A percentile compares a stretch with the other conserved stretches of the same genome.
These are phyloP conservation scores for Vanessa atalanta DNA, from an alignment of 1,140 invertebrate genomes.

Conservation along the genomic window DNA sequence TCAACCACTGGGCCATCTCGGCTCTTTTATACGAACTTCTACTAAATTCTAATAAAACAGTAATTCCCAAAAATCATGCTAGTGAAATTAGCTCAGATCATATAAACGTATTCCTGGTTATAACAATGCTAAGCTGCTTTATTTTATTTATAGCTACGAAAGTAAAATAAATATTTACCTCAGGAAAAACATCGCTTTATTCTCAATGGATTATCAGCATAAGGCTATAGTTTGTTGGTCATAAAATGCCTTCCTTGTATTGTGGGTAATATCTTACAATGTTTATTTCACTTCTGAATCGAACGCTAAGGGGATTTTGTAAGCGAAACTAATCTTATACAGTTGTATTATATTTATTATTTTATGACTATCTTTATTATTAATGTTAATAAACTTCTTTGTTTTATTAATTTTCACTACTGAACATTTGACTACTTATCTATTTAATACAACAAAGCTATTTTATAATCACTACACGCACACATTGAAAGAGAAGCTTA, in stretches of 20 bases:
- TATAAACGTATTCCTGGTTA: too few relatives aligned
- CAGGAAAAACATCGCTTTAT: not conserved
- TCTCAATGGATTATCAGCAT: not conserved
- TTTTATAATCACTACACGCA: too few relatives aligned
- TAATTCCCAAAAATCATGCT: not conserved
- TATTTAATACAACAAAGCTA: too few relatives aligned
- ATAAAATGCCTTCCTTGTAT: slow-evolving; percentile 38
- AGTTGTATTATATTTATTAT: slow-evolving; percentile 13
- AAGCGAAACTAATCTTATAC: slow-evolving; percentile 18
- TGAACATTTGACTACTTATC: too few relatives aligned
- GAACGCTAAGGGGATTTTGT: slow-evolving; percentile 24
- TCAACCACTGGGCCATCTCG: too few relatives aligned
- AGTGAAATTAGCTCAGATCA: not conserved
- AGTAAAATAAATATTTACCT: not conserved
- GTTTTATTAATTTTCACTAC: too few relatives aligned
- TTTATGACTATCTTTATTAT: too few relatives aligned
- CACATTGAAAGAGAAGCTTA: too few relatives aligned
- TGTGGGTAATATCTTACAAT: slow-evolving; percentile 35
- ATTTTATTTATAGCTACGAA: not conserved
- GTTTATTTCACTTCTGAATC: slow-evolving; percentile 39
- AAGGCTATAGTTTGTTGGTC: slow-evolving; percentile 43
- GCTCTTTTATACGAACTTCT: too few relatives aligned
- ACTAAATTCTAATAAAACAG: too few relatives aligned
- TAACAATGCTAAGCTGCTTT: too few relatives aligned
- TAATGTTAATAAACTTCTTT: too few relatives aligned